Evolutionary conservation across 2,113 vertebrate genomes (phyloP).

Genomic region (Perca flavescens): DNA sequence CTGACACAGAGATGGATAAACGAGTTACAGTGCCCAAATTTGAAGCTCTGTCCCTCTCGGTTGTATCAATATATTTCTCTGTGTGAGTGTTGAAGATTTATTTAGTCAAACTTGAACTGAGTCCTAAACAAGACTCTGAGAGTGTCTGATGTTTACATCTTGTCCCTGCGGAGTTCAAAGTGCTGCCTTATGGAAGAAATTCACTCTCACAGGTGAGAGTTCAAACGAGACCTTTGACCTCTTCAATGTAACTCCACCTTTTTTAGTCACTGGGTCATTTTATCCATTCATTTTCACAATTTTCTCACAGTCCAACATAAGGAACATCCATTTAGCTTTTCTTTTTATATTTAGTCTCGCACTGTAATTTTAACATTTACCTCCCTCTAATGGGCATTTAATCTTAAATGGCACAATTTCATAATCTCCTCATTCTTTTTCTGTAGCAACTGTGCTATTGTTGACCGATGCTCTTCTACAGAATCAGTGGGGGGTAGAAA

Average conservation of each 20-base stretch:
- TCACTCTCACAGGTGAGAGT: conserved; percentile 9
- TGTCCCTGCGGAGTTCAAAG: not conserved
- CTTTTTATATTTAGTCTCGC: not conserved
- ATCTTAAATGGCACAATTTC: conserved; percentile 9
- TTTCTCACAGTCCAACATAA: not conserved
- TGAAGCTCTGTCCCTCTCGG: not conserved
- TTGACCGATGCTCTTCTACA: conserved; percentile 41
- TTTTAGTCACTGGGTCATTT: not conserved
- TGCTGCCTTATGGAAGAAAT: not conserved
- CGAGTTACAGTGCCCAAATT: not conserved
- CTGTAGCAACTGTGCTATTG: conserved; percentile 13
- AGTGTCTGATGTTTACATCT: not conserved
- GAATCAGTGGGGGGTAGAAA: conserved; percentile 41
- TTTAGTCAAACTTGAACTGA: not conserved
- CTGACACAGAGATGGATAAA: not conserved
- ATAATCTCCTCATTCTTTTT: conserved; percentile 29
- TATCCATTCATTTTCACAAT: not conserved
- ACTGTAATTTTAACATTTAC: not conserved
- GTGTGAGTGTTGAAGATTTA: not conserved
- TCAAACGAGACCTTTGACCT: not conserved
- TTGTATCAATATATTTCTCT: not conserved
- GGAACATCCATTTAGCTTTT: not conserved
- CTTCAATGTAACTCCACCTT: not conserved
- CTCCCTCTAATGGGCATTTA: not conserved
- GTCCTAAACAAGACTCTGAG: not conserved